A percentile compares a stretch with the other conserved stretches of the same genome.
phyloP scores from a whole-genome alignment of 1,140 invertebrate species.

The Oppia nitens region DNA sequence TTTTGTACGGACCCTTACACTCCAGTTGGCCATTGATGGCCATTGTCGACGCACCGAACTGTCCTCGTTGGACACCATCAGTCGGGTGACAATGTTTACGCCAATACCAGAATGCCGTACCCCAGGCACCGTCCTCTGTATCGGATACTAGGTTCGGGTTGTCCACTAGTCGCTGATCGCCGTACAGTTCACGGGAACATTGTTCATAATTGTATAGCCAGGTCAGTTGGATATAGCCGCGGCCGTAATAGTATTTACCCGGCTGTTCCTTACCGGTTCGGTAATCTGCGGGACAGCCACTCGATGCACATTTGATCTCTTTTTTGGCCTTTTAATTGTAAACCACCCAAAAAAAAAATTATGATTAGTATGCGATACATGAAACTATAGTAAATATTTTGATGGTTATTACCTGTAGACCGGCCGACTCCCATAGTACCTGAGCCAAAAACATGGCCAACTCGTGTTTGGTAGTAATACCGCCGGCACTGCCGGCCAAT shows the following conservation, averaged over 20 bases:
- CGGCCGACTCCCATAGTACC: constrained; percentile 9
- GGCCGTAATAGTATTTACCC: constrained; percentile 7
- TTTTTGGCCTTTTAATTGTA: background rate
- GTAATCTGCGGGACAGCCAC: constrained; percentile 4
- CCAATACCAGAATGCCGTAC: constrained; percentile 14
- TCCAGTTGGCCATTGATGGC: constrained; percentile 10
- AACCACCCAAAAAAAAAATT: background rate
- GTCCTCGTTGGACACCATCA: constrained; percentile 1
- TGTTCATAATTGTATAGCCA: constrained; percentile 11
- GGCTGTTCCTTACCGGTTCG: background rate
- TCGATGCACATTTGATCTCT: constrained; percentile 7
- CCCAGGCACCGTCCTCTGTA: constrained; percentile 9
- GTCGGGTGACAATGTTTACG: constrained; percentile 1
- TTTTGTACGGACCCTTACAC: constrained; percentile 8
- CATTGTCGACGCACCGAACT: constrained; percentile 7
- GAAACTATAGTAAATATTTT: background rate
- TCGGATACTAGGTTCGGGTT: constrained; percentile 11
- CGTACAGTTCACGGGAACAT: constrained; percentile 10
- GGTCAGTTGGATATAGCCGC: constrained; percentile 12
- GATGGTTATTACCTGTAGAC: constrained; percentile 3
- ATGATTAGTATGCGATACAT: background rate
- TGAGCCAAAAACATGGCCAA: constrained; percentile 14
- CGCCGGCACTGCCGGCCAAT: background rate
- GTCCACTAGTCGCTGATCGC: constrained; percentile 9
- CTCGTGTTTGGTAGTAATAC: background rate